Percentiles rank a stretch among this genome's conserved stretches.
Evolutionary conservation across 2,113 vertebrate genomes (phyloP).

Genomic region (Bolborhynchus lineola): DNA sequence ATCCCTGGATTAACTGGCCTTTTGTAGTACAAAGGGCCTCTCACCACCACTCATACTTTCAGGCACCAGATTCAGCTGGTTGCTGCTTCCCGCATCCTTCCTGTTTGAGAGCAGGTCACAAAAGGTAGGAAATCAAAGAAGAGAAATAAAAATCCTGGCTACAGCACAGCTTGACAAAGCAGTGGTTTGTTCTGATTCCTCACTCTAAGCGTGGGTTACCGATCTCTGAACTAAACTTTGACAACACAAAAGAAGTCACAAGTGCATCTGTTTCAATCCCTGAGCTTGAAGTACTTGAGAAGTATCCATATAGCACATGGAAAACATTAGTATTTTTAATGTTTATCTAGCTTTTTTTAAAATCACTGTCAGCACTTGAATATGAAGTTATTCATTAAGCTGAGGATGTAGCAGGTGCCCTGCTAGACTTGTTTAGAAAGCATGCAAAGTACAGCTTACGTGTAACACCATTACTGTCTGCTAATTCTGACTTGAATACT

Average conservation of each 20-base stretch:
- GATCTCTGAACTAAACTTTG: neutral
- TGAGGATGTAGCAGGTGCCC: neutral
- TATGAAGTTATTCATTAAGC: neutral
- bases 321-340: neutral
- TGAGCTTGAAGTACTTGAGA: neutral
- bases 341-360: neutral
- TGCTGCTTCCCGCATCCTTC: neutral
- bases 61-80: neutral
- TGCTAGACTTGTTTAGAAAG: neutral
- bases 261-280: neutral
- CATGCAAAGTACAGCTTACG: neutral
- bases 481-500: neutral
- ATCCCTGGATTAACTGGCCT: neutral
- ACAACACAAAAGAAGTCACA: neutral
- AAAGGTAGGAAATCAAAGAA: neutral
- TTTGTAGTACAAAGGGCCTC: neutral
- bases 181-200: neutral
- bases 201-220: fast-evolving
- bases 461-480: neutral
- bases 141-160: neutral
- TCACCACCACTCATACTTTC: neutral
- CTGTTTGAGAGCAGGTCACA: neutral
- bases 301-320: neutral
- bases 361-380: neutral
- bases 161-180: neutral